Evolutionary conservation across 2,113 vertebrate genomes (phyloP).

Genomic region (Eidolon helvum): DNA sequence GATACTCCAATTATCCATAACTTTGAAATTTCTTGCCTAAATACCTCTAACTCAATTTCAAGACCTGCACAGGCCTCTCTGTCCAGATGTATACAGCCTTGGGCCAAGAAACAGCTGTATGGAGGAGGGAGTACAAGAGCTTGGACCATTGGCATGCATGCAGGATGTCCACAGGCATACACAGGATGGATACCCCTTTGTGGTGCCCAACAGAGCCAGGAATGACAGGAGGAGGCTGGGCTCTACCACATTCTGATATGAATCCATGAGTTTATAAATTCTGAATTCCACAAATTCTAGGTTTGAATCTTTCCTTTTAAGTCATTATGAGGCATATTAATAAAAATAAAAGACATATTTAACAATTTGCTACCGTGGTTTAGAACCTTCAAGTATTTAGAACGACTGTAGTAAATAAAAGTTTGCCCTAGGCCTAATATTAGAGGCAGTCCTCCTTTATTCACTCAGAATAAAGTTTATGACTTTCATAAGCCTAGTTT

Average conservation of each 20-base stretch:
- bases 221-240: not conserved
- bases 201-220: not conserved
- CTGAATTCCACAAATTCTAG: slow-evolving; percentile 13
- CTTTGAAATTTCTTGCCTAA: slow-evolving; percentile 17
- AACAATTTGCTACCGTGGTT: not conserved
- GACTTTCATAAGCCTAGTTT: not conserved
- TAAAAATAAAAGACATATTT: not conserved
- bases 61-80: not conserved
- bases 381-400: slow-evolving; percentile 15
- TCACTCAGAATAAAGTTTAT: not conserved
- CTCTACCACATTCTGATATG: not conserved
- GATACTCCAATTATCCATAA: not conserved
- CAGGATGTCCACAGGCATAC: not conserved
- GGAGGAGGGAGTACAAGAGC: not conserved
- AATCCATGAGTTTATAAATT: not conserved
- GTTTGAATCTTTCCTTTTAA: not conserved
- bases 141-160: not conserved
- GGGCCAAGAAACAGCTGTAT: not conserved
- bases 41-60: not conserved
- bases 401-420: not conserved
- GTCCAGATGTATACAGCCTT: not conserved
- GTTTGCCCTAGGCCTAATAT: not conserved
- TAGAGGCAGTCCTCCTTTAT: not conserved
- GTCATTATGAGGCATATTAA: not conserved
- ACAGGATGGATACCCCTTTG: not conserved